Evolutionary conservation across 2,888 invertebrate species (phyloP).

Genomic region (Melanostoma scalare): DNA sequence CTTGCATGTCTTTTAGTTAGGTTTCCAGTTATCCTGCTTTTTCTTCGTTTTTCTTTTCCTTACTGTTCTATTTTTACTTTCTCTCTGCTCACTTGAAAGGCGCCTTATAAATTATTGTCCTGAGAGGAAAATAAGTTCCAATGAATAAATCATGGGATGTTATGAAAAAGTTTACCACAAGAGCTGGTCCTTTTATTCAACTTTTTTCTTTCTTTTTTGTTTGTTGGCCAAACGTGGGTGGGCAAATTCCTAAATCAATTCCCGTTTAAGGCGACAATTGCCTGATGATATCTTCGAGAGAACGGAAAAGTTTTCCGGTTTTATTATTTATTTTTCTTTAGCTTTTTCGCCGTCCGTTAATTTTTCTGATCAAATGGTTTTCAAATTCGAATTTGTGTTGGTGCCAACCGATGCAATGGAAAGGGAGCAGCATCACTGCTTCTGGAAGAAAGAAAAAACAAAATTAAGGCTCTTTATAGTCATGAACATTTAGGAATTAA

Average conservation of each 20-base stretch:
- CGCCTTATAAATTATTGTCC: slow-evolving; percentile 71
- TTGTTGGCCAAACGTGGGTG: not conserved
- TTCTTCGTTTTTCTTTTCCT: slow-evolving; percentile 10
- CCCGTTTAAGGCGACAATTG: slow-evolving; percentile 65
- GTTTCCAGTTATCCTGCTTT: slow-evolving; percentile 50
- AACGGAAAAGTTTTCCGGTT: slow-evolving; percentile 14
- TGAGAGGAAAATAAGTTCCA: slow-evolving; percentile 54
- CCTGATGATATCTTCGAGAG: slow-evolving; percentile 44
- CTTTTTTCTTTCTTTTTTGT: slow-evolving; percentile 6
- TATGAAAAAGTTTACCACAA: slow-evolving; percentile 62
- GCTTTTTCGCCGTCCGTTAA: slow-evolving; percentile 62
- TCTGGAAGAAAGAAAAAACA: slow-evolving; percentile 24
- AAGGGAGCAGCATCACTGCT: slow-evolving; percentile 51
- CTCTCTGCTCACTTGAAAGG: slow-evolving; percentile 50
- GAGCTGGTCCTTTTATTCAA: not conserved
- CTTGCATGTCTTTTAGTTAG: slow-evolving; percentile 79
- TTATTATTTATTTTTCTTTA: slow-evolving; percentile 23
- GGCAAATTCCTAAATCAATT: slow-evolving; percentile 63
- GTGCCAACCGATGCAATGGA: slow-evolving; percentile 44
- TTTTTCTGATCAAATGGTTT: slow-evolving; percentile 62
- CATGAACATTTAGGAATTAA: no score
- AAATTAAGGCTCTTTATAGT: not conserved
- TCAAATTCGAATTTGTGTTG: slow-evolving; percentile 58
- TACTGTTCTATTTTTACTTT: slow-evolving; percentile 5
- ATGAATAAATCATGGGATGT: slow-evolving; percentile 71